Conservation (phyloP, 2,888 invertebrate genomes). For the Nematopogon swammerdamellus region DNA sequence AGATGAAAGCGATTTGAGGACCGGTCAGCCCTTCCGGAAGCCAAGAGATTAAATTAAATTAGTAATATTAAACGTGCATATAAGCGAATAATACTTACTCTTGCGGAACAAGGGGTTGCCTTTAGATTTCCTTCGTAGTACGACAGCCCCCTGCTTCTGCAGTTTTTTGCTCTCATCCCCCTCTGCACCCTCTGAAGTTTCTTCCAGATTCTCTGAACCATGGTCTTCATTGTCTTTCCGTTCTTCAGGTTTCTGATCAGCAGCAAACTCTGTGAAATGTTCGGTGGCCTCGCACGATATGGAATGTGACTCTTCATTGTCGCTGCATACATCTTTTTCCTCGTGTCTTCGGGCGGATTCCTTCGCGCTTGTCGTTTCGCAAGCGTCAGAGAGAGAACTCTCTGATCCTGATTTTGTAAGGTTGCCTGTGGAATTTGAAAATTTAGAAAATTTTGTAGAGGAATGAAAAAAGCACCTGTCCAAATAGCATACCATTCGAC, state of each 20-base stretch:
- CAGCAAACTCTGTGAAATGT: slow-evolving; percentile 14
- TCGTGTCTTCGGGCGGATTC: slow-evolving; percentile 68
- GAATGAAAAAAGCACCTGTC: neutral
- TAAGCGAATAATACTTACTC: slow-evolving; percentile 65
- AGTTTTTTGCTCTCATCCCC: slow-evolving; percentile 28
- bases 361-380: slow-evolving; percentile 62
- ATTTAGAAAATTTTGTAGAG: too few relatives aligned
- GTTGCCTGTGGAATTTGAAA: slow-evolving; percentile 17
- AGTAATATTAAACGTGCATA: too few relatives aligned
- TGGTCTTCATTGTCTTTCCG: slow-evolving; percentile 23
- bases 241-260: slow-evolving; percentile 9
- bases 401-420: slow-evolving; percentile 84
- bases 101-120: slow-evolving; percentile 66
- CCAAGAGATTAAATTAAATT: too few relatives aligned
- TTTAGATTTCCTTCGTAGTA: slow-evolving; percentile 60
- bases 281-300: slow-evolving; percentile 13
- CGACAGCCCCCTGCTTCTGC: slow-evolving; percentile 51
- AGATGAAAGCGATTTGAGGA: too few relatives aligned
- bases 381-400: slow-evolving; percentile 80
- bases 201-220: slow-evolving; percentile 40
- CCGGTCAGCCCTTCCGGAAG: too few relatives aligned
- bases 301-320: slow-evolving; percentile 49
- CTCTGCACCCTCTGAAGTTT: slow-evolving; percentile 20
- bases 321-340: slow-evolving; percentile 69
- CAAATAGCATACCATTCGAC: too few relatives aligned